Conservation (phyloP, 2,797 vertebrate genomes). For the Gallinago stenura region DNA sequence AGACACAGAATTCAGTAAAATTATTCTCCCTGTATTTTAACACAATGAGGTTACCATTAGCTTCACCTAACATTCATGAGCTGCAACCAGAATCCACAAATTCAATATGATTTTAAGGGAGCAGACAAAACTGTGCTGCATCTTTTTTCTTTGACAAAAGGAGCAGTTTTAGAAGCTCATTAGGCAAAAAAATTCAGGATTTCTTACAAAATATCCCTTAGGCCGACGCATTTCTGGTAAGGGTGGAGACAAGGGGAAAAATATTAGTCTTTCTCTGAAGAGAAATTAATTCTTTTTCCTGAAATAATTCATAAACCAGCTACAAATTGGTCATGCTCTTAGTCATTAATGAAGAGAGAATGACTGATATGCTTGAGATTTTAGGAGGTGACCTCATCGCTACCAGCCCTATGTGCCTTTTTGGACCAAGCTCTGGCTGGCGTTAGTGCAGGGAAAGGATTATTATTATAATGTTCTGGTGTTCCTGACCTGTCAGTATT, state of each 20-base stretch:
- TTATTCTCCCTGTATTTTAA: background rate
- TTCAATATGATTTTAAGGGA: background rate
- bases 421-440: background rate
- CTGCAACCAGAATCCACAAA: background rate
- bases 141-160: background rate
- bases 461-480: background rate
- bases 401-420: background rate
- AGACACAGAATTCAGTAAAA: background rate
- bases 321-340: background rate
- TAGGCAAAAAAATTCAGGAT: background rate
- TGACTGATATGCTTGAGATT: background rate
- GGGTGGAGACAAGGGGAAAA: background rate
- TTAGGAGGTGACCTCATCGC: background rate
- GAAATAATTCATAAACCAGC: background rate
- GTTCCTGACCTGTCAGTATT: background rate
- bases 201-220: background rate
- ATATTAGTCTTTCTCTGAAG: background rate
- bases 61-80: background rate
- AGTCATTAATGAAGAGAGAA: background rate
- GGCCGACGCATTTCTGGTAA: background rate
- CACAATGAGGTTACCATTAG: accelerated
- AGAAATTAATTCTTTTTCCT: background rate
- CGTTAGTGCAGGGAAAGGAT: background rate
- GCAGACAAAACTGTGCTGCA: background rate
- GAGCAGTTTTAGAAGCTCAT: background rate